Evolutionary conservation across 1,140 invertebrate genomes (phyloP), one percentile per base, ranked within the genome.

Genomic region (Chelonus insularis): DNA sequence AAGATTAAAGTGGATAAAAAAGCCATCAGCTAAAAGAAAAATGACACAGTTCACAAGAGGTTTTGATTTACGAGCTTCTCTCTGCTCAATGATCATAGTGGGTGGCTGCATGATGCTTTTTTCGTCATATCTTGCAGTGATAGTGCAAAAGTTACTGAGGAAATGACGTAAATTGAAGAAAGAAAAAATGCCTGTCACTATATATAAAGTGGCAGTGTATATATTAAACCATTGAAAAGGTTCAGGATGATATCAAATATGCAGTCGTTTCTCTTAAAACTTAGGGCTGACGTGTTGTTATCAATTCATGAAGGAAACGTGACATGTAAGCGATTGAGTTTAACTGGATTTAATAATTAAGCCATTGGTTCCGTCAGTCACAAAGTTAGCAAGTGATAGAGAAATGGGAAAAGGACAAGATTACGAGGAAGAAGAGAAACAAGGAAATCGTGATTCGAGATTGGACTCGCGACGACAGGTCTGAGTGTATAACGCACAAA

Each of bases 31-130:
- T 39, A 9, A 39, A 39, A 25, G 21, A 18, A 25, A 52, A 41
- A 21, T 50, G 7, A 45, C 32, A 32, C 36, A 39, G 34, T 37
- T 57, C 29, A 12, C 25, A 18, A 16, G 50, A 23, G 25, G 45
- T 50, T 63, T 51, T 58, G 60, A 62, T 62, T 62, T 62, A 62
- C 52, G 60, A 62, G 32, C 50, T 37, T 55, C 51, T 55, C 51
- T 62, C 43, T 20, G 56, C 37, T 43, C 60, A 62, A 62, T 56
- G 60, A 62, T 56, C 60, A 62, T 47, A 41, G 36, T 25, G 20
- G 59, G 52, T 50, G 14, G 59, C 47, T 25, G 21, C 20, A 32
- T 25, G n/a, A n/a, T n/a, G n/a, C n/a, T 29, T 18, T 32, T 45
- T 32, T 29, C 25, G 3, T 7, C 7, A 3, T 29, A 29, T 29